A percentile compares a stretch with the other conserved stretches of the same genome.
Evolutionary conservation across 1,140 invertebrate genomes (phyloP).

Genomic region (Drosophila equinoxialis): DNA sequence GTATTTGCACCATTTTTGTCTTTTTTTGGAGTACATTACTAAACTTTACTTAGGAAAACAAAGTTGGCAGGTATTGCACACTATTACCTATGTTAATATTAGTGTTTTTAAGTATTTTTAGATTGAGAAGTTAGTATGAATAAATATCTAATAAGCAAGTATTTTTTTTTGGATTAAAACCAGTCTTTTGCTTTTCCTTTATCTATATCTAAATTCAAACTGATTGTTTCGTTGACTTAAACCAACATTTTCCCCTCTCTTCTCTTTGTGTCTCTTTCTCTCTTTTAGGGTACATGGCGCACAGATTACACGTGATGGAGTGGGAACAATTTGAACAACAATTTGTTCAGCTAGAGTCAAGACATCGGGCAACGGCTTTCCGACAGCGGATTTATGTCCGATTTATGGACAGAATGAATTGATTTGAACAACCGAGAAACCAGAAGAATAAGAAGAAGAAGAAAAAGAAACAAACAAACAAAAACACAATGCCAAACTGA

Average conservation of each 20-base stretch:
- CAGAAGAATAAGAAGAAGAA: slow-evolving; percentile 27
- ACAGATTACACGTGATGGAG: slow-evolving; percentile 83
- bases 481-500: slow-evolving; percentile 78
- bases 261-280: slow-evolving; percentile 27
- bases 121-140: too few species aligned
- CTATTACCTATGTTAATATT: too few species aligned
- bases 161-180: too few species aligned
- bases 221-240: slow-evolving; percentile 14
- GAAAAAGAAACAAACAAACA: not conserved
- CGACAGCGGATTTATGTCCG: slow-evolving; percentile 18
- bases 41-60: too few species aligned
- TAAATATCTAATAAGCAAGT: too few species aligned
- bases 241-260: slow-evolving; percentile 31
- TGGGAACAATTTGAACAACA: slow-evolving; percentile 83
- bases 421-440: slow-evolving; percentile 43
- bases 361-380: slow-evolving; percentile 19
- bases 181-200: too few species aligned
- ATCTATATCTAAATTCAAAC: not conserved
- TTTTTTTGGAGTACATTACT: too few species aligned
- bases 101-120: too few species aligned
- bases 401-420: slow-evolving; percentile 25
- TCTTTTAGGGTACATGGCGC: slow-evolving; percentile 79
- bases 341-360: slow-evolving; percentile 79
- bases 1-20: too few species aligned
- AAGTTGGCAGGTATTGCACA: too few species aligned